Evolutionary conservation across 2,888 invertebrate genomes (phyloP), one percentile per base, ranked within the genome.

Genomic region (Amiota communis): DNA sequence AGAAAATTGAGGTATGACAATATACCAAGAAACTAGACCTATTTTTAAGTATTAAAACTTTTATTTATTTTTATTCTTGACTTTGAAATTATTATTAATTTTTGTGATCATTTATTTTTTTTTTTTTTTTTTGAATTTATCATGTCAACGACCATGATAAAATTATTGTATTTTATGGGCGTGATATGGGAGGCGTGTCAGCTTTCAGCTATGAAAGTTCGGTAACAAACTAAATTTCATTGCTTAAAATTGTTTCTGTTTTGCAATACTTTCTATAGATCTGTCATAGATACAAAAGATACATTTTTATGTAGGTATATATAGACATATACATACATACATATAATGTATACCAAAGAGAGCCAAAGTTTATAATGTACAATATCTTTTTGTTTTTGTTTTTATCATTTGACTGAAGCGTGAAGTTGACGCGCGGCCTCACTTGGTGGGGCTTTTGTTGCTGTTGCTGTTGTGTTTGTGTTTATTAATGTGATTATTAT

Each of bases 181-280:
- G 36, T 36, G 2, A 6, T 36, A 36, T 36, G 36, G 8, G 8
- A 36, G 36, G 36, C 8, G 36, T 36, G 36, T 36, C 36, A 36
- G 36, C 3, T 36, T 6, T 0, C 36, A 36, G 36, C 36, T 36
- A 36, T 36, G 36, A 36, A 36, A 36, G 8, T 36, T 36, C 6
- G 36, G 3, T 36, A 6, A 0, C 36, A 36, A 36, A 36, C 8
- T 36, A 36, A 36, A 36, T 36, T 36, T 36, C 36, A 36, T 36
- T 4, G 36, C 36, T 36, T 36, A 36, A 36, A 36, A 6, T 6
- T 36, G 36, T 36, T 13, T n/a, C 15, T 57, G 8, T 57, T 59
- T 59, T 17, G 59, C 59, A 59, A 59, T 59, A 59, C 59, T 59
- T 59, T 59, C 59, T 59, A 59, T 20, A n/a, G 20, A 59, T 59